Evolutionary conservation across 2,113 vertebrate genomes (phyloP), one percentile per base, ranked within the genome.

Genomic region (Emydocephalus ijimae): DNA sequence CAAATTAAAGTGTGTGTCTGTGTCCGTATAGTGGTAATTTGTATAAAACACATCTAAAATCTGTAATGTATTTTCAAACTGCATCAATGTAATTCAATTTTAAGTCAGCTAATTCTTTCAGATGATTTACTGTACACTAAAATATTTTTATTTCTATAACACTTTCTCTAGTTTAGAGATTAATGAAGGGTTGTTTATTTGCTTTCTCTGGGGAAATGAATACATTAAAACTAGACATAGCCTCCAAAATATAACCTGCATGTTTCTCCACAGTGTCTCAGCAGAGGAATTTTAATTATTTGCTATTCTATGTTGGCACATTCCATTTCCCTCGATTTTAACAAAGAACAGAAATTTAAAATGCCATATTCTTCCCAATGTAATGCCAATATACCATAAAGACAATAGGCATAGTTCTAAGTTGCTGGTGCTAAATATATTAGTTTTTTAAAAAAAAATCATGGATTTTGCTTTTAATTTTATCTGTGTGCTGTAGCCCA

Each of bases 81-180:
- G 12, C 50, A 59, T 24, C 23, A 26, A 56, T 52, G 90, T 59
- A 91, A 92, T 85, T 89, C 45, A 89, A 64, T 43, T 91, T 91
- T 81, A 91, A 93, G 69, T 48, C 86, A 93, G 45, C 90, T 93
- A 89, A 93, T 85, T 89, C 55, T 91, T 43, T 89, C 87, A 91
- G 87, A 85, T 89, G 90, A 91, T 86, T 93, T 93, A 90, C n/a
- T 87, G 21, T 59, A 50, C 45, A 92, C 91, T 90, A 92, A 90
- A 54, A 92, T 39, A 92, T 87, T 92, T 92, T 92, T 93, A 89
- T 93, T 93, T 93, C 86, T 90, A 12, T 91, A 89, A 88, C 59
- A 56, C 15, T 93, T 92, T 74, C 57, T 92, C 20, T 90, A 87
- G 64, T 74, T 26, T 85, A 89, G 81, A 56, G 85, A 93, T 69